phyloP scores from a whole-genome alignment of 2,797 vertebrate genomes.

The Chromobotia macracanthus region DNA sequence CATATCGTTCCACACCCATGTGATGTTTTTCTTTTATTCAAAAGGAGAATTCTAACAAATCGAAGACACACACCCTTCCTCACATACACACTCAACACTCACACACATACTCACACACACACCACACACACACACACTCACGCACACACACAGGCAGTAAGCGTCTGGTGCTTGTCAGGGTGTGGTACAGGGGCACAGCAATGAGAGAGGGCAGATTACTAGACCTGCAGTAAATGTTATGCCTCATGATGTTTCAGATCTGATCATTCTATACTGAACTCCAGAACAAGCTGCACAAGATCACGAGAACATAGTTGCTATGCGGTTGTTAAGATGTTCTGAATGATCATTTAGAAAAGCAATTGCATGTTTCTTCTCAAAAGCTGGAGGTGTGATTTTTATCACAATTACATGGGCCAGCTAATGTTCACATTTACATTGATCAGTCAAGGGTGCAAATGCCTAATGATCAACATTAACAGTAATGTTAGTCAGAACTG shows the following conservation, averaged over 20 bases:
- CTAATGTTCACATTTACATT: too few species aligned
- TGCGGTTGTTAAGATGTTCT: too few species aligned
- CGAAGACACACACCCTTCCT: too few species aligned
- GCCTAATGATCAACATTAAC: too few species aligned
- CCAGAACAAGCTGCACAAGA: conserved; percentile 37
- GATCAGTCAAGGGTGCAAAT: too few species aligned
- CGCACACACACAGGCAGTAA: background rate
- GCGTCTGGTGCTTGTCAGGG: conserved; percentile 30
- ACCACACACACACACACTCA: background rate
- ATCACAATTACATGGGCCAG: too few species aligned
- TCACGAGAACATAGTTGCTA: conserved; percentile 19
- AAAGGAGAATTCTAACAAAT: background rate
- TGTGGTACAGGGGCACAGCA: conserved; percentile 64
- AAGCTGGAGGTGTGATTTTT: too few species aligned
- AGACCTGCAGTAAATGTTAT: conserved; percentile 69
- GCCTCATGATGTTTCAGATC: conserved; percentile 64
- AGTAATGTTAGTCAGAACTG: too few species aligned
- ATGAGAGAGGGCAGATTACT: conserved; percentile 70
- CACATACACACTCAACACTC: too few species aligned
- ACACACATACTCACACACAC: too few species aligned
- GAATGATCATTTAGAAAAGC: conserved; percentile 7
- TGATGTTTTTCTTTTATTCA: background rate
- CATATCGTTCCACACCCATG: background rate
- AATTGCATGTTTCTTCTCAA: conserved; percentile 51
- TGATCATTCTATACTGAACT: conserved; percentile 70